phyloP scores from a whole-genome alignment of 2,113 vertebrate genomes.

The human region DNA sequence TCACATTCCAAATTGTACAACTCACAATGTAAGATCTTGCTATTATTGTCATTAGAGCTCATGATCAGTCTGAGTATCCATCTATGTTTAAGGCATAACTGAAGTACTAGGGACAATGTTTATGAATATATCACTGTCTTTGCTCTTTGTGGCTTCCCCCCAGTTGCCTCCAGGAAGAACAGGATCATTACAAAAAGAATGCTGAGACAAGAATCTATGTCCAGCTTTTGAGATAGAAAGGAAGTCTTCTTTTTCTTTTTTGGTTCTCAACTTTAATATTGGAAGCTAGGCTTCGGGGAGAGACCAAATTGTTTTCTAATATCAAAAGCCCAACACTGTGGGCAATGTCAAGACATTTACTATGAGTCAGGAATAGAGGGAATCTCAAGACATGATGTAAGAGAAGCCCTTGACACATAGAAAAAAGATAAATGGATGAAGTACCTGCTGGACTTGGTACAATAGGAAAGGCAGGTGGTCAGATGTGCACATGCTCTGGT shows the following conservation, averaged over 20 bases:
- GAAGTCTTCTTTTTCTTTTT: background rate
- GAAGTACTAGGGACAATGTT: background rate
- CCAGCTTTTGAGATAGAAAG: background rate
- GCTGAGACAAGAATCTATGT: background rate
- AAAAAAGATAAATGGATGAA: background rate
- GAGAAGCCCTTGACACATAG: background rate
- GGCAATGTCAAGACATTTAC: background rate
- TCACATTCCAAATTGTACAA: background rate
- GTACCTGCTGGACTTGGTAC: no score
- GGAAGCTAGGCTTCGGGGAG: background rate
- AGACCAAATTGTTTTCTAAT: background rate
- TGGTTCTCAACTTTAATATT: background rate
- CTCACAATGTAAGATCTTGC: background rate
- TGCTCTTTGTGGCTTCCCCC: background rate
- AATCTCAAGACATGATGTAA: background rate
- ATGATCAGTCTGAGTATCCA: background rate
- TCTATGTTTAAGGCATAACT: background rate
- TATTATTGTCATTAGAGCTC: background rate
- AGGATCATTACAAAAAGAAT: background rate
- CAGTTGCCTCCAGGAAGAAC: background rate
- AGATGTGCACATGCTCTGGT: fast-evolving
- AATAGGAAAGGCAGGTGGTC: background rate
- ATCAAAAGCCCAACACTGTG: background rate
- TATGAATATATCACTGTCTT: background rate
- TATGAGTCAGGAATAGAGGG: background rate